Conservation (phyloP, 2,888 invertebrate genomes). For the Pyrrhosoma nymphula region DNA sequence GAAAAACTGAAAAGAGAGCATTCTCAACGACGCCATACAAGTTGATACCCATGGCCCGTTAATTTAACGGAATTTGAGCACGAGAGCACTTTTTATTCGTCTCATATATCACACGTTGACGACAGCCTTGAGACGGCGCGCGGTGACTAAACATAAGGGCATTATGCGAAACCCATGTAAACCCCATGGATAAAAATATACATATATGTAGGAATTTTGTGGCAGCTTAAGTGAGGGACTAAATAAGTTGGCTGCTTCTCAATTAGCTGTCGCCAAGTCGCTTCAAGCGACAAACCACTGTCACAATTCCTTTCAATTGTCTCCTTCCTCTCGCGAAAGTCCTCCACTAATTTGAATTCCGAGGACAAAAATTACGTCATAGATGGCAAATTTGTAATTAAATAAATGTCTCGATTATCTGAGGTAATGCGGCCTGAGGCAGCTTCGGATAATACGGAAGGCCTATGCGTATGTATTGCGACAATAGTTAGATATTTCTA, state of each 20-base stretch:
- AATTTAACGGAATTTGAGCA: not conserved
- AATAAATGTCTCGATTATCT: not conserved
- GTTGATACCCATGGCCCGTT: not conserved
- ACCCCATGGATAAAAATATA: not conserved
- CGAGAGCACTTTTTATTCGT: not conserved
- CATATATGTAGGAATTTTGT: not conserved
- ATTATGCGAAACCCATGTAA: not conserved
- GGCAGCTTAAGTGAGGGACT: not conserved
- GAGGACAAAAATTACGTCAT: not conserved
- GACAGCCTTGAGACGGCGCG: not conserved
- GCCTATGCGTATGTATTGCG: too few species aligned
- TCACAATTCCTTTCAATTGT: slow-evolving; percentile 22
- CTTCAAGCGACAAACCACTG: not conserved
- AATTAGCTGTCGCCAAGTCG: not conserved
- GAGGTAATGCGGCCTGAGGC: too few species aligned
- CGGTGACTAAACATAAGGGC: not conserved
- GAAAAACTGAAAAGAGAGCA: not conserved
- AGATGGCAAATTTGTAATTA: not conserved
- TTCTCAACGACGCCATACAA: not conserved
- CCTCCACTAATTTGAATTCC: not conserved
- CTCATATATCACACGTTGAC: too few species aligned
- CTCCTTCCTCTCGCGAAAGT: not conserved
- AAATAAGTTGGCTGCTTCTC: not conserved
- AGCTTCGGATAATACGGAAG: too few species aligned
- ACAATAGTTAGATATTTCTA: too few species aligned